Conservation (phyloP, 1,140 invertebrate genomes). For the Trinorchestia longiramus region DNA sequence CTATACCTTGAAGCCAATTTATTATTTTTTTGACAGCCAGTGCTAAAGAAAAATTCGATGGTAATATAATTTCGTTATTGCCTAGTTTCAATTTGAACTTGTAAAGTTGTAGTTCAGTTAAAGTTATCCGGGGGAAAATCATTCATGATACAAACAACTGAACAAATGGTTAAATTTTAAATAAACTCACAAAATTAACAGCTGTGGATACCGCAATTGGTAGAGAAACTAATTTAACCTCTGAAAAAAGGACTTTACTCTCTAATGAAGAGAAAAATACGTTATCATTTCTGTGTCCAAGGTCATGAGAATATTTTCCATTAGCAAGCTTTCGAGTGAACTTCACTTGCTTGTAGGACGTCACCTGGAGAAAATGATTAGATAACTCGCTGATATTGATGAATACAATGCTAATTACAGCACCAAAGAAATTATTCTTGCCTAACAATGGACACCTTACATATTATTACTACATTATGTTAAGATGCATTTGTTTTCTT, state of each 20-base stretch:
- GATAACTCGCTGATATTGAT: neutral
- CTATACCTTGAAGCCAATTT: too few relatives aligned
- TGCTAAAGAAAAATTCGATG: too few relatives aligned
- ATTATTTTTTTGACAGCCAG: too few relatives aligned
- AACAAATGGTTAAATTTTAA: too few relatives aligned
- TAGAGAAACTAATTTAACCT: neutral
- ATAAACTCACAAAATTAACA: neutral
- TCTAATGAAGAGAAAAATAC: neutral
- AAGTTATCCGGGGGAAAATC: neutral
- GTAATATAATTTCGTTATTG: too few relatives aligned
- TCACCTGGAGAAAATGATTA: neutral
- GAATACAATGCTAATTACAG: too few relatives aligned
- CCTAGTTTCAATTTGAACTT: too few relatives aligned
- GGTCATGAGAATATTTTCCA: neutral
- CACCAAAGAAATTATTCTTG: too few relatives aligned
- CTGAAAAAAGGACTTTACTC: neutral
- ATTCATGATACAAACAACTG: neutral
- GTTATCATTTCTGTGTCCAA: neutral
- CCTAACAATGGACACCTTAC: too few relatives aligned
- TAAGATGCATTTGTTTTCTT: too few relatives aligned
- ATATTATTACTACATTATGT: too few relatives aligned
- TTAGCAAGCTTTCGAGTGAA: neutral
- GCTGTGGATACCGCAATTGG: neutral
- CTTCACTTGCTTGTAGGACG: neutral
- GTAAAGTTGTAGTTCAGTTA: neutral